These are phyloP conservation scores for Wiebesia pumilae DNA, from an alignment of 1,140 invertebrate species.

Conservation along the genomic window DNA sequence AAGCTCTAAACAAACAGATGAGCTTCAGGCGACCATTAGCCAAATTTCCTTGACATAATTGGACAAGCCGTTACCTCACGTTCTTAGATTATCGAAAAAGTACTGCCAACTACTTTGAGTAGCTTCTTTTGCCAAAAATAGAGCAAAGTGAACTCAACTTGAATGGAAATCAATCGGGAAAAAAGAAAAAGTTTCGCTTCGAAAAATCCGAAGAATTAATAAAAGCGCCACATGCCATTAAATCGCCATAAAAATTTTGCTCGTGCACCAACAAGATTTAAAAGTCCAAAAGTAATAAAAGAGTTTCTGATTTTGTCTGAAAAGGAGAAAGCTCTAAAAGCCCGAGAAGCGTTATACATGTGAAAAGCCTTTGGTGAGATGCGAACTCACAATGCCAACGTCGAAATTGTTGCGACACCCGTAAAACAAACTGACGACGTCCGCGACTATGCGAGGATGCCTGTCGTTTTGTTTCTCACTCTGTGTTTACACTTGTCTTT, in stretches of 20 bases:
- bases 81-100: neutral
- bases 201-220: slow-evolving; percentile 36
- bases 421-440: slow-evolving; percentile 62
- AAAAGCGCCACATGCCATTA: slow-evolving; percentile 23
- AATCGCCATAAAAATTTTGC: slow-evolving; percentile 22
- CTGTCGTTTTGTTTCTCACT: neutral
- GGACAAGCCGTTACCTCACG: neutral
- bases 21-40: neutral
- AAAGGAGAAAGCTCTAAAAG: slow-evolving; percentile 29
- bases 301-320: slow-evolving; percentile 28
- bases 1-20: neutral
- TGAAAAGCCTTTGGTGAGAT: slow-evolving; percentile 54
- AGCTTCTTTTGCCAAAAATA: neutral
- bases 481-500: neutral
- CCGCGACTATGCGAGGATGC: neutral
- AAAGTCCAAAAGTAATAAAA: slow-evolving; percentile 48
- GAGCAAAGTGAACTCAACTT: neutral
- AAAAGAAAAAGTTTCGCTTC: neutral
- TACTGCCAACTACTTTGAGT: neutral
- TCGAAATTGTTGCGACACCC: slow-evolving; percentile 59
- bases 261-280: neutral
- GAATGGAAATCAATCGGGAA: neutral
- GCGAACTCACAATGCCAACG: slow-evolving; percentile 41
- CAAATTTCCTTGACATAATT: neutral
- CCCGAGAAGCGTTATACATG: slow-evolving; percentile 17